Base-by-base conservation (phyloP, 2,888 invertebrate species). In the Liodrosophila aerea region DNA sequence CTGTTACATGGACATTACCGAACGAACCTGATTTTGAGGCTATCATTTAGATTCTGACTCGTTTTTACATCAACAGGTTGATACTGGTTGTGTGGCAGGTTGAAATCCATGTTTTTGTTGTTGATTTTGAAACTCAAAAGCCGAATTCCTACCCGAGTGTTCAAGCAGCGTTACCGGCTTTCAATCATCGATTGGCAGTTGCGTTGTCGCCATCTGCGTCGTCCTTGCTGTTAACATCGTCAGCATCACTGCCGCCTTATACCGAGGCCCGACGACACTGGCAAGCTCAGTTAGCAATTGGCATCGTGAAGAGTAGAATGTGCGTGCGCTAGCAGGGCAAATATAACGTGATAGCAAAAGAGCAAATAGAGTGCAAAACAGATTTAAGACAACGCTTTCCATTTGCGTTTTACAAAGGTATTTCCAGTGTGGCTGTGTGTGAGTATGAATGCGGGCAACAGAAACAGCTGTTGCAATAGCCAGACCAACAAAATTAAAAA, bases 261-360 rank as follows among this genome's bases (percentile, higher is more conserved):
- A 12, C 7, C 46, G 34, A 46, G 40, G 12, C 43, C 43, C 16
- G 53, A 27, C 18, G 27, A 43, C 34, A n/a, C n/a, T n/a, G 12
- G 13, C 7, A 43, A 46, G 46, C 58, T 80, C 80, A 77, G 83
- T 77, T 80, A 61, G 50, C 65, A 63, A 59, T 63, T 70, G 80
- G 70, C 80, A 65, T 30, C 67, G 80, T 54, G 60, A 47, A 64
- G 67, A 67, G 73, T 64, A 60, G 60, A 78, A 83, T 73, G 83
- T 77, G 69, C 69, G 82, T 77, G 70, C 64, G 62, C 65, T 58
- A 62, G 33, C 22, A 31, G 49, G 37, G 43, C 22, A 41, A 54
- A 31, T 15, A 7, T 37, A 46, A 41, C 22, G 22, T 5, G 22
- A 4, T 5, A 22, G 34, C 39, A 15, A 13, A 12, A 27, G 18